Evolutionary conservation across 2,888 invertebrate species (phyloP).

Genomic region (Megalurothrips usitatus): DNA sequence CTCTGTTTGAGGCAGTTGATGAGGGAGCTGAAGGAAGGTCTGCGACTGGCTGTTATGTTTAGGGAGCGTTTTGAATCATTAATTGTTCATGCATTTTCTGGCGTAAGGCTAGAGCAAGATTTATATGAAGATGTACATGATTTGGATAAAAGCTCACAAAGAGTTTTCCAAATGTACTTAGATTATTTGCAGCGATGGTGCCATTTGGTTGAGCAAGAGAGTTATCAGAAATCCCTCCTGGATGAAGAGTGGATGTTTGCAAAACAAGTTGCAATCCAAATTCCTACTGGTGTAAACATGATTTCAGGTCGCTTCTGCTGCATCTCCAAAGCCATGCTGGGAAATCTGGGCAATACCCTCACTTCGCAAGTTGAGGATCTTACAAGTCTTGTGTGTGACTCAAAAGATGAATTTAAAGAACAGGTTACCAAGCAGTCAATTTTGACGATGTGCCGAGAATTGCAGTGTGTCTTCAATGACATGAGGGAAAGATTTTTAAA

Average conservation of each 20-base stretch:
- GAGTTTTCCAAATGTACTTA: slow-evolving; percentile 71
- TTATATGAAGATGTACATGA: slow-evolving; percentile 60
- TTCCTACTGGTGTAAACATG: slow-evolving; percentile 66
- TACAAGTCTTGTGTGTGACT: not conserved
- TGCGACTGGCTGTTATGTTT: slow-evolving; percentile 77
- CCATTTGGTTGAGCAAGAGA: slow-evolving; percentile 57
- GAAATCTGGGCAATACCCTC: not conserved
- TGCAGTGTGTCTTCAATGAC: slow-evolving; percentile 72
- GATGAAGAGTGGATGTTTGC: slow-evolving; percentile 88
- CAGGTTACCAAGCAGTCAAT: slow-evolving; percentile 46
- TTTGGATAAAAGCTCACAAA: slow-evolving; percentile 72
- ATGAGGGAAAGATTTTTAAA: slow-evolving; percentile 75
- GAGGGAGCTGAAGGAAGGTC: slow-evolving; percentile 84
- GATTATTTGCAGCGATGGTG: slow-evolving; percentile 83
- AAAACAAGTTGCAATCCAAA: slow-evolving; percentile 69
- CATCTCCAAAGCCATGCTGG: not conserved
- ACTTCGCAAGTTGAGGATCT: not conserved
- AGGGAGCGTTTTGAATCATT: slow-evolving; percentile 70
- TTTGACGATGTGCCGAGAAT: slow-evolving; percentile 66
- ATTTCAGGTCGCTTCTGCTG: not conserved
- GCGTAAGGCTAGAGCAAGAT: slow-evolving; percentile 47
- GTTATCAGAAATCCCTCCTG: slow-evolving; percentile 67
- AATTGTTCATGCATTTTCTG: slow-evolving; percentile 56
- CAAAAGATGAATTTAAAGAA: not conserved
- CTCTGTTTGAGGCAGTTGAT: slow-evolving; percentile 83